Evolutionary conservation across 2,113 vertebrate genomes (phyloP), one percentile per base, ranked within the genome.

Genomic region (Crocuta crocuta): DNA sequence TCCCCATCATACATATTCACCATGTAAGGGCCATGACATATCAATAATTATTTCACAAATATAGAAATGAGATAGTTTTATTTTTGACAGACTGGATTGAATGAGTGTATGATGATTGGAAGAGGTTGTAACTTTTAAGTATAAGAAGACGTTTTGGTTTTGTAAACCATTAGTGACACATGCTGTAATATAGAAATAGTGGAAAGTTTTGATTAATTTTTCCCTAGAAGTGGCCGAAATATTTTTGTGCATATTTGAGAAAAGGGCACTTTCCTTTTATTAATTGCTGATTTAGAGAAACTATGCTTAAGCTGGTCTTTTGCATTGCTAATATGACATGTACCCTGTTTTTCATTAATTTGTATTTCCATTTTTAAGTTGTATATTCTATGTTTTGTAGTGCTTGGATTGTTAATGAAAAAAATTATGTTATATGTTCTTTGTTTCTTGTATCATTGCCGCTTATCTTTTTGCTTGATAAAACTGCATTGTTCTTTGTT

Each of bases 271-370:
- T 99, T 99, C 97, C 98, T 98, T 98, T 98, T 97, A 96, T 99
- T 98, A 98, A 98, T 98, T 98, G 96, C 97, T 94, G 91, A 96
- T 92, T 73, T 98, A 99, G 98, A 93, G 68, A 98, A 99, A 98
- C 97, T 98, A 98, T 99, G 99, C 99, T 99, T 99, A 99, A 99
- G 99, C 99, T 99, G 99, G 99, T 99, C 99, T 99, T 99, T 99
- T 98, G 99, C 99, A 99, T 99, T 98, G 98, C 98, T 99, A 98
- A 98, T 97, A 98, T 98, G 98, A 98, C 90, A 97, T 96, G 86
- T 95, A 93, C 96, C 89, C 94, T 82, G 43, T 96, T 98, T 98
- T 98, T 97, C 97, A 98, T 98, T 98, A 98, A 98, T 98, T 98
- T 97, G 95, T 98, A 96, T 98, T 98, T 98, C 96, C 96, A 93